phyloP scores from a whole-genome alignment of 2,888 invertebrate genomes.

The Drosophila emarginata region DNA sequence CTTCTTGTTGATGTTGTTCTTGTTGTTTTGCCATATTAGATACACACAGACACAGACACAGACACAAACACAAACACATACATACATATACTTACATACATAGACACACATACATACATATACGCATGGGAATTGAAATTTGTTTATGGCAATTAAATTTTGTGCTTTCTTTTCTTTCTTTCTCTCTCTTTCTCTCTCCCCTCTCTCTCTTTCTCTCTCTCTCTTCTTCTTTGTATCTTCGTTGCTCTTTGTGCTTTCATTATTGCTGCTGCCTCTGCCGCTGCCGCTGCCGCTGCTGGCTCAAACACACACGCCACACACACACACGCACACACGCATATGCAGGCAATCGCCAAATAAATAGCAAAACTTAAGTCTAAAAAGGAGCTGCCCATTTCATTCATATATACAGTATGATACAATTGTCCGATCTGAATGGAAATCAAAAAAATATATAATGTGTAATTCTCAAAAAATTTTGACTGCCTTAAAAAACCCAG shows the following conservation, averaged over 20 bases:
- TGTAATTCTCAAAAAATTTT: not conserved
- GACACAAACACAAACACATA: slow-evolving; percentile 9
- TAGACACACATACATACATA: slow-evolving; percentile 9
- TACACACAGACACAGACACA: slow-evolving; percentile 17
- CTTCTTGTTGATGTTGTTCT: slow-evolving; percentile 37
- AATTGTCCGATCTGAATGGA: slow-evolving; percentile 46
- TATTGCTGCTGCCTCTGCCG: slow-evolving; percentile 25
- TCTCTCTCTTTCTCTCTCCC: slow-evolving; percentile 35
- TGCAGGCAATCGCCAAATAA: slow-evolving; percentile 49
- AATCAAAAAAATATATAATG: not conserved
- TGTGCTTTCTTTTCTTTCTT: slow-evolving; percentile 51
- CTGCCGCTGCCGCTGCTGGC: slow-evolving; percentile 14
- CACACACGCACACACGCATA: slow-evolving; percentile 27
- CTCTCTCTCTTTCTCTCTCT: slow-evolving; percentile 33
- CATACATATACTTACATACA: slow-evolving; percentile 8
- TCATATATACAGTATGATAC: slow-evolving; percentile 43
- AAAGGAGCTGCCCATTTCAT: slow-evolving; percentile 31
- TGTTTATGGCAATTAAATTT: slow-evolving; percentile 66
- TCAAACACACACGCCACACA: slow-evolving; percentile 16
- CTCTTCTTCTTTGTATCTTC: slow-evolving; percentile 29
- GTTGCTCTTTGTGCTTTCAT: slow-evolving; percentile 35
- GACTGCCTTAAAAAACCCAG: not conserved
- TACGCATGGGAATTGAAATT: slow-evolving; percentile 56
- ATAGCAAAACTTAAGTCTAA: slow-evolving; percentile 9
- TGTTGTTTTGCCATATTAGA: slow-evolving; percentile 43